These are phyloP conservation scores for Pyrgilauda ruficollis DNA, from an alignment of 2,113 vertebrate species.

Conservation along the genomic window DNA sequence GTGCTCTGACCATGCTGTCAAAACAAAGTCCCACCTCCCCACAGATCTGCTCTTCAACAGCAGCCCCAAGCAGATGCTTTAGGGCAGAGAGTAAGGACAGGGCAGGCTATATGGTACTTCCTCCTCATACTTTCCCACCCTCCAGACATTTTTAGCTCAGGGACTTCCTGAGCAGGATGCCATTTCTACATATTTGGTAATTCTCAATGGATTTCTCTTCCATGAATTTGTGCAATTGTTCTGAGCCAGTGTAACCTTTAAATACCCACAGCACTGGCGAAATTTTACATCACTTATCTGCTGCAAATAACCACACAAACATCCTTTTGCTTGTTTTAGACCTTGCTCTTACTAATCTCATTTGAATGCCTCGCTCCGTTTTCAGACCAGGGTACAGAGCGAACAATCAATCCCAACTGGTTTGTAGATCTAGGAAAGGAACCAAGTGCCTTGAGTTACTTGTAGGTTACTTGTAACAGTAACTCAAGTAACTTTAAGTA, in stretches of 20 bases:
- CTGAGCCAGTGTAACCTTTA: not conserved
- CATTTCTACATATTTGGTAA: conserved; percentile 63
- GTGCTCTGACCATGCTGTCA: not conserved
- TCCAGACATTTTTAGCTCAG: conserved; percentile 50
- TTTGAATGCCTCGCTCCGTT: not conserved
- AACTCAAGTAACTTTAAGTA: too few relatives aligned
- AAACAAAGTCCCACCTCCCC: not conserved
- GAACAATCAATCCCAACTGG: not conserved
- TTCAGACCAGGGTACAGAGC: accelerated
- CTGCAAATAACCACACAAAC: not conserved
- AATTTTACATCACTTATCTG: not conserved
- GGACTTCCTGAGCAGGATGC: conserved; percentile 50
- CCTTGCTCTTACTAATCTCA: not conserved
- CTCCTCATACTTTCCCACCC: conserved; percentile 54
- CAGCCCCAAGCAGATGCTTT: not conserved
- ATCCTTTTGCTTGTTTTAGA: not conserved
- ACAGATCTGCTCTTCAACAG: not conserved
- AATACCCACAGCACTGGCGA: not conserved
- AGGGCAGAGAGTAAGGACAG: not conserved
- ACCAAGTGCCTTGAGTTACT: not conserved
- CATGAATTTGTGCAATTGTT: conserved; percentile 38
- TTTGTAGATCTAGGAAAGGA: not conserved
- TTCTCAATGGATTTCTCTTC: conserved; percentile 20
- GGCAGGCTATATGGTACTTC: not conserved
- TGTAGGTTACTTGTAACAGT: not conserved